Evolutionary conservation across 2,797 vertebrate species (phyloP).

Genomic region (Helostoma temminkii): DNA sequence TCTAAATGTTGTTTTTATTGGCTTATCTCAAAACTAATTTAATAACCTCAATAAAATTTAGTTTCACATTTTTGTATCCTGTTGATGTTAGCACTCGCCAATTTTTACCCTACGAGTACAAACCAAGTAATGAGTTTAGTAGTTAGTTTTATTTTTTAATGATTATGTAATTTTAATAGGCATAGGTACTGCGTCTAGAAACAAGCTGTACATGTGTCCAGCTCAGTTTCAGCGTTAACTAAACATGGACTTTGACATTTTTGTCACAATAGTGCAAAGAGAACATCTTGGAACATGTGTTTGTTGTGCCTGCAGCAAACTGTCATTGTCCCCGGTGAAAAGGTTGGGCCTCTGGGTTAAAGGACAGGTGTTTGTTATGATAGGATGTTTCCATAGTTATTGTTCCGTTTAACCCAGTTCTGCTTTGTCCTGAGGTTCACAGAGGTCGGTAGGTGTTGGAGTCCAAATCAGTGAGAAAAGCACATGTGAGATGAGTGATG

Average conservation of each 20-base stretch:
- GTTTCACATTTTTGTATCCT: neutral
- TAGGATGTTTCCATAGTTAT: conserved; percentile 54
- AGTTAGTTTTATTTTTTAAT: too few relatives aligned
- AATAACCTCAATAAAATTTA: too few relatives aligned
- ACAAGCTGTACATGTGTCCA: neutral
- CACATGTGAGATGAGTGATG: conserved; percentile 6
- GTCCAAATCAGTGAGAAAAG: neutral
- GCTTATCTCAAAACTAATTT: too few relatives aligned
- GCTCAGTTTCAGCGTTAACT: neutral
- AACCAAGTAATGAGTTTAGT: neutral
- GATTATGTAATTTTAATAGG: too few relatives aligned
- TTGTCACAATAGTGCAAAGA: neutral
- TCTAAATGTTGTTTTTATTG: neutral
- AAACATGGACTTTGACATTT: conserved; percentile 9
- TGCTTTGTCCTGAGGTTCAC: conserved; percentile 41
- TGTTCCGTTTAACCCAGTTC: conserved; percentile 36
- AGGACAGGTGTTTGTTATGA: conserved; percentile 42
- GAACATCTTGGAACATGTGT: conserved; percentile 2
- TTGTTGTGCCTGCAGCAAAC: conserved; percentile 1
- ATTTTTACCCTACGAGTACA: too few relatives aligned
- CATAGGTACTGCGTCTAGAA: too few relatives aligned
- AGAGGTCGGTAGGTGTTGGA: neutral
- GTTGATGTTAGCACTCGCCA: too few relatives aligned
- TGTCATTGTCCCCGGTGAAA: conserved; percentile 55
- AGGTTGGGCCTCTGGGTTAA: conserved; percentile 45